phyloP scores from a whole-genome alignment of 2,888 invertebrate genomes.

The Limenitis camilla region DNA sequence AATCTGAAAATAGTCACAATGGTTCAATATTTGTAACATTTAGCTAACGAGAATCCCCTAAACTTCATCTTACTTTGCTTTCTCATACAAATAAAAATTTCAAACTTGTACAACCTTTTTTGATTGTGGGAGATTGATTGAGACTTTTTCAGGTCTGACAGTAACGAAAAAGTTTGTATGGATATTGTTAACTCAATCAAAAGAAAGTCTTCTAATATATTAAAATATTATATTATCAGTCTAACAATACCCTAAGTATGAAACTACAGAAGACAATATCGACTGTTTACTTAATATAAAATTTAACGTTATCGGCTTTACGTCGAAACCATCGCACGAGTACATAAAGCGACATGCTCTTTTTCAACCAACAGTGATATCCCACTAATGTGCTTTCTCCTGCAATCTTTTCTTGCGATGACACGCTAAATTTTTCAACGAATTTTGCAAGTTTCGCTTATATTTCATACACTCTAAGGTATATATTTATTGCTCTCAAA shows the following conservation, averaged over 20 bases:
- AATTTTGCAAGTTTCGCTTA: slow-evolving; percentile 36
- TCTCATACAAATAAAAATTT: too few relatives aligned
- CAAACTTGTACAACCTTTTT: too few relatives aligned
- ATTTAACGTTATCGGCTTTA: slow-evolving; percentile 61
- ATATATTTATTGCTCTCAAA: slow-evolving; percentile 35
- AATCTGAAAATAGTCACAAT: too few relatives aligned
- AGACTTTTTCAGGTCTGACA: too few relatives aligned
- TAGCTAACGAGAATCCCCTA: too few relatives aligned
- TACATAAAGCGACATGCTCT: slow-evolving; percentile 62
- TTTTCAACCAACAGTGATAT: slow-evolving; percentile 65
- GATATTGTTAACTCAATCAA: neutral
- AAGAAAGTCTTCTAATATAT: neutral
- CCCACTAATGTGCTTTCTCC: slow-evolving; percentile 69
- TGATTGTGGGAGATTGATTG: too few relatives aligned
- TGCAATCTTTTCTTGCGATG: slow-evolving; percentile 71
- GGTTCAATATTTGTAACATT: too few relatives aligned
- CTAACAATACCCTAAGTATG: slow-evolving; percentile 6
- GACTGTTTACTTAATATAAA: slow-evolving; percentile 60
- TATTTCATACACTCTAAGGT: slow-evolving; percentile 38
- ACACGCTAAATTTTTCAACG: slow-evolving; percentile 55
- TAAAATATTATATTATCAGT: neutral
- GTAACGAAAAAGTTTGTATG: too few relatives aligned
- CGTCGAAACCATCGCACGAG: slow-evolving; percentile 46
- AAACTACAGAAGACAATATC: slow-evolving; percentile 42
- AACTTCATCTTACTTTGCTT: too few relatives aligned